Conservation (phyloP, 2,888 invertebrate genomes). For the Tuta absoluta region DNA sequence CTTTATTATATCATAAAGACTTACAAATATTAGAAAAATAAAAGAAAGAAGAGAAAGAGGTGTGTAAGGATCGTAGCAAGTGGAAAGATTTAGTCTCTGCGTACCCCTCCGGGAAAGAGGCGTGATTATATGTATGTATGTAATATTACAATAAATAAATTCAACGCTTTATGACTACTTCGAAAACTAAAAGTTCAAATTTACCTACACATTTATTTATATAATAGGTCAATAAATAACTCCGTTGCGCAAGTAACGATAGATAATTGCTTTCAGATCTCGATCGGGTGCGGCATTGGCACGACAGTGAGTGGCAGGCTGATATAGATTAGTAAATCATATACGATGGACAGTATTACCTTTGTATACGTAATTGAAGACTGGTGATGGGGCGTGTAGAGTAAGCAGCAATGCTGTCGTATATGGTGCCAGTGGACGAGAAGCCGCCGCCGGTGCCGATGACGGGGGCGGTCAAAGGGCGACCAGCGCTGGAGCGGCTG, state of each 20-base stretch:
- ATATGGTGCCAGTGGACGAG: constrained; percentile 89
- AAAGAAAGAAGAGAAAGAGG: too few relatives aligned
- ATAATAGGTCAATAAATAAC: constrained; percentile 3
- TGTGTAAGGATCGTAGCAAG: too few relatives aligned
- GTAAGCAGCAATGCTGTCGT: constrained; percentile 84
- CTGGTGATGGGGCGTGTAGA: constrained; percentile 27
- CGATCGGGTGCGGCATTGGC: constrained; percentile 41
- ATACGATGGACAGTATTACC: constrained; percentile 32
- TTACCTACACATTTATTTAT: not conserved
- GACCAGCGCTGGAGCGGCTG: constrained; percentile 75
- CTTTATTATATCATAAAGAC: too few relatives aligned
- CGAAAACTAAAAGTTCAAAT: too few relatives aligned
- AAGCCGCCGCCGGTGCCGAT: constrained; percentile 84
- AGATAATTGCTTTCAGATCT: constrained; percentile 57
- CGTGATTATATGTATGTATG: too few relatives aligned
- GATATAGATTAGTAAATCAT: constrained; percentile 36
- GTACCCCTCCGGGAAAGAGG: too few relatives aligned
- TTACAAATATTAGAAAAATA: too few relatives aligned
- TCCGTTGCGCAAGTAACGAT: constrained; percentile 14
- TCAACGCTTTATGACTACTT: too few relatives aligned
- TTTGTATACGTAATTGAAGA: constrained; percentile 27
- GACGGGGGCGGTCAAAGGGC: constrained; percentile 60
- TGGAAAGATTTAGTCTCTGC: too few relatives aligned
- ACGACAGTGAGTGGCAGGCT: constrained; percentile 33
- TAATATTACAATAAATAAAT: too few relatives aligned